Base-by-base conservation (phyloP, 1,140 invertebrate genomes). In the Mamestra configurata region DNA sequence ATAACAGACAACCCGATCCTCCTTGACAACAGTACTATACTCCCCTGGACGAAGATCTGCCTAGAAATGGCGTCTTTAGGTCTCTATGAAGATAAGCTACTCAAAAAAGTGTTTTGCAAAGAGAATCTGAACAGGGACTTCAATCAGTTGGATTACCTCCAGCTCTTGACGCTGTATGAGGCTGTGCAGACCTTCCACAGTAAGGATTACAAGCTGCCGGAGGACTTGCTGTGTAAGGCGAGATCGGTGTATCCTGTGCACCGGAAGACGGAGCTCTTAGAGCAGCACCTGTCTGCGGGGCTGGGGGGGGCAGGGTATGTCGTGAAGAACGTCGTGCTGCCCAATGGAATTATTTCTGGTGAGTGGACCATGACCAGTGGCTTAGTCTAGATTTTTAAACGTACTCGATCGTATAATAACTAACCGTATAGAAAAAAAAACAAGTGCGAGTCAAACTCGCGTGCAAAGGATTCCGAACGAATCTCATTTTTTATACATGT, bases 81-180 rank as follows among this genome's bases (percentile, higher is more conserved):
- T 61, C 93, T 91, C 83, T 97, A 95, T 83, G 93, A 95, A 64
- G 90, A 95, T 46, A 91, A 90, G 79, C 76, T 97, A 4, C 84
- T 96, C 1, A 79, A 89, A 7, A 95, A 92, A 82, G 87, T 96
- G 46, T 96, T 97, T 80, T 93, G 94, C 10, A 61, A 90, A 22
- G 85, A 93, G 2, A 95, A 96, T 79, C 75, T 96, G 3, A 57
- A 82, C 1, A 91, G 89, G 46, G 88, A 93, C 40, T 89, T 90
- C 59, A 95, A 93, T 78, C 86, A 78, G 0, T 86, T 95, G 40
- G 94, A 96, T 83, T 94, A 94, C 80, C 84, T 96, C 22, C 93
- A 95, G 80, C 85, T 96, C 24, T 82, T 96, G 31, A 89, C 94
- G 3, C 86, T 97, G 4, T 90, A 96, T 83, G 96, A 97, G 89